These are phyloP conservation scores for Nymphicus hollandicus DNA, from an alignment of 2,113 vertebrate species.

Conservation along the genomic window DNA sequence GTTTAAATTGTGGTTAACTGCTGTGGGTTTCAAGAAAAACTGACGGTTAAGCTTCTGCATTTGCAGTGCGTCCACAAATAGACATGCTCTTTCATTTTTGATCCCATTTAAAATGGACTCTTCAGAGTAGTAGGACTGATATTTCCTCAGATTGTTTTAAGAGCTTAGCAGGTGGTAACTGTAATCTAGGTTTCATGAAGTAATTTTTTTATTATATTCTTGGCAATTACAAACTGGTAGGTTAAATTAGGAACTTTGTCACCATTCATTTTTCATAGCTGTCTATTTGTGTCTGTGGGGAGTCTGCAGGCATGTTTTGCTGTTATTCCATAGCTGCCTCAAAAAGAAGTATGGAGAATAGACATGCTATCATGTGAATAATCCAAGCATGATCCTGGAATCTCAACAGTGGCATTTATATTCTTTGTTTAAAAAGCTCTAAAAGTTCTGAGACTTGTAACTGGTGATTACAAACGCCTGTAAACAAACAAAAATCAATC, in stretches of 20 bases:
- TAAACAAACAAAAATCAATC: not conserved
- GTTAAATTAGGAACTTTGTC: not conserved
- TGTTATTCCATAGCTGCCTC: not conserved
- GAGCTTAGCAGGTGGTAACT: not conserved
- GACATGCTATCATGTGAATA: not conserved
- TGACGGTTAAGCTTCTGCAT: not conserved
- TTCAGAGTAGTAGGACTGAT: not conserved
- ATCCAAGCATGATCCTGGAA: not conserved
- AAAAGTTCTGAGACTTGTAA: not conserved
- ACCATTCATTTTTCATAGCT: not conserved
- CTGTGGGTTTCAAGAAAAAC: not conserved
- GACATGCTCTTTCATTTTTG: not conserved
- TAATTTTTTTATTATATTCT: not conserved
- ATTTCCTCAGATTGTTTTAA: not conserved
- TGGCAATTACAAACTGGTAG: not conserved
- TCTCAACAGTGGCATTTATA: not conserved
- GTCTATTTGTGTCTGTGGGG: fast-evolving
- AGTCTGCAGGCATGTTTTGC: not conserved
- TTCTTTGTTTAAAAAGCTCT: not conserved
- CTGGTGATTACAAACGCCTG: not conserved
- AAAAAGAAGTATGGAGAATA: not conserved
- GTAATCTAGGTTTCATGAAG: not conserved
- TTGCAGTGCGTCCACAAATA: not conserved
- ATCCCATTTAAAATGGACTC: not conserved
- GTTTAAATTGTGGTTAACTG: not conserved